These are phyloP conservation scores for Meriones psammophilus DNA, from an alignment of 2,797 vertebrate genomes.

Conservation along the genomic window DNA sequence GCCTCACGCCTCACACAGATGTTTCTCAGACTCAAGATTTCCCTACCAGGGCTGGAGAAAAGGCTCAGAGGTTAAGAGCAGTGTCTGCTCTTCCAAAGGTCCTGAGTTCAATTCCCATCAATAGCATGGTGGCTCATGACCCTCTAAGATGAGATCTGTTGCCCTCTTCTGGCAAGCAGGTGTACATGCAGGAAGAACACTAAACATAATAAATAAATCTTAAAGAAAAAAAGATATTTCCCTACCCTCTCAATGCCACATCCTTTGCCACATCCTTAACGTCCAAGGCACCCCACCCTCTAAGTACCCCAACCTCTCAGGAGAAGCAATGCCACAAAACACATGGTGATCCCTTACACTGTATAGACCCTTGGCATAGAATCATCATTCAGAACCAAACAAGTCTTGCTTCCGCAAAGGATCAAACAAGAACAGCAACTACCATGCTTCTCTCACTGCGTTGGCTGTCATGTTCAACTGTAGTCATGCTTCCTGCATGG, in stretches of 20 bases:
- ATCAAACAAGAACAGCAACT: not conserved
- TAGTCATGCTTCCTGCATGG: not conserved
- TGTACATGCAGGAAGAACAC: too few species aligned
- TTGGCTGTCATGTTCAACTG: not conserved
- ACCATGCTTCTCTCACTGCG: not conserved
- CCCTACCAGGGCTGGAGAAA: not conserved
- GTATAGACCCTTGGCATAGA: not conserved
- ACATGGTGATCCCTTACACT: not conserved
- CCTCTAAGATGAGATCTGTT: too few species aligned
- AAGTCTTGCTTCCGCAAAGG: constrained; percentile 18
- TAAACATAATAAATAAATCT: too few species aligned
- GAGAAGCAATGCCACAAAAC: not conserved
- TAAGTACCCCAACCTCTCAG: not conserved
- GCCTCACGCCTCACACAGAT: too few species aligned
- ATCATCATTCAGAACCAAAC: constrained; percentile 39
- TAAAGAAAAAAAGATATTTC: too few species aligned
- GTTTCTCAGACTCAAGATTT: not conserved
- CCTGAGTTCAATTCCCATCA: too few species aligned
- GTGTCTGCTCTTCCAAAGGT: too few species aligned
- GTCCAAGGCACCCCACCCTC: not conserved
- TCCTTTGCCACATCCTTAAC: not conserved
- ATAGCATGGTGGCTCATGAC: too few species aligned
- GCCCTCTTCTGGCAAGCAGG: too few species aligned
- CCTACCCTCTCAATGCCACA: not conserved
- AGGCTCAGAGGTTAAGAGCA: too few species aligned